Conservation (phyloP, 2,888 invertebrate genomes). For the Bombylius major region DNA sequence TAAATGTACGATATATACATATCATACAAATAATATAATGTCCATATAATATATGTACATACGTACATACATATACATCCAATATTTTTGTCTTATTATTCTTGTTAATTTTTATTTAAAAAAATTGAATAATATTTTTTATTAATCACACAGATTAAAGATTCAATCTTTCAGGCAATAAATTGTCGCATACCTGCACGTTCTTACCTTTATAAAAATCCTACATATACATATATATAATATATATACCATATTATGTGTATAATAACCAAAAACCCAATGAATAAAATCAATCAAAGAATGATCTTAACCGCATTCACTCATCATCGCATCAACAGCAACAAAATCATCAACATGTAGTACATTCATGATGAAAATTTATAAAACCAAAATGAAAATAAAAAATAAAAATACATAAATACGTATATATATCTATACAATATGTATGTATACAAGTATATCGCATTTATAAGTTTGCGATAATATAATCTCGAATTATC, state of each 20-base stretch:
- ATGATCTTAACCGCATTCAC: background rate
- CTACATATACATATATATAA: background rate
- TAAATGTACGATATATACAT: too few relatives aligned
- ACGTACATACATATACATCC: too few relatives aligned
- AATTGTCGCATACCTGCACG: background rate
- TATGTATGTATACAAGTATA: background rate
- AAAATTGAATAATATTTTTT: background rate
- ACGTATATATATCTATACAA: too few relatives aligned
- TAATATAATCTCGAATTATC: slow-evolving; percentile 9
- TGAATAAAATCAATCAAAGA: background rate
- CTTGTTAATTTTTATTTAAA: too few relatives aligned
- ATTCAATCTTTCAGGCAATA: background rate
- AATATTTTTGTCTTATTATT: too few relatives aligned
- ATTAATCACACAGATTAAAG: background rate
- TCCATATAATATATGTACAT: too few relatives aligned
- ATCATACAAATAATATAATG: too few relatives aligned
- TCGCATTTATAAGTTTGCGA: background rate
- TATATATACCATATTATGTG: background rate
- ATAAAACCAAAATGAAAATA: too few relatives aligned
- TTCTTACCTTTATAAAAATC: background rate
- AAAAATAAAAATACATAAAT: too few relatives aligned
- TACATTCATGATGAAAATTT: too few relatives aligned
- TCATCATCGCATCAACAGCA: background rate
- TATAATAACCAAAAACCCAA: background rate
- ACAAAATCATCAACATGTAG: background rate